Evolutionary conservation across 2,888 invertebrate genomes (phyloP), one percentile per base, ranked within the genome.

Genomic region (Leptogaster cylindrica): DNA sequence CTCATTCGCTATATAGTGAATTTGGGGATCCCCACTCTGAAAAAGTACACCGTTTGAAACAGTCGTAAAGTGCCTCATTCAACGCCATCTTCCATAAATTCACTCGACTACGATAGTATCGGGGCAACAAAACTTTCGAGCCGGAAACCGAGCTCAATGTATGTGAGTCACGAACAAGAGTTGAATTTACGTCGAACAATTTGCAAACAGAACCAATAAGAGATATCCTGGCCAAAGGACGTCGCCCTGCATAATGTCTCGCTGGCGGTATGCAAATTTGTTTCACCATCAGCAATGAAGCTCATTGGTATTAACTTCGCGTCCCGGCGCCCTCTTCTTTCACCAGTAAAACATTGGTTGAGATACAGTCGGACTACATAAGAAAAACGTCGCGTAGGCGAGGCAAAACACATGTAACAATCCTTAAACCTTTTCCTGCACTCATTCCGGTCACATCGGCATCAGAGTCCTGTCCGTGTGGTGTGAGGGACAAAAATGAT

Each of bases 121-220:
- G 44, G 44, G 44, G n/a, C n/a, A n/a, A 18, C 44, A 28, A 44
- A 61, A 44, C 20, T 61, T 61, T 61, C 48, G 48, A 64, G 48
- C n/a, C 64, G 64, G 64, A 64, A 64, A 23, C 48, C 10, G 33
- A 50, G 25, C 48, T 50, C 64, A 50, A 64, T 64, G 64, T 64
- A 64, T 64, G 48, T 33, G 50, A 64, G 64, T 64, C 64, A 64
- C 64, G 64, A 64, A 64, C 48, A 31, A 33, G 64, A 48, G 31
- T 10, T 36, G 65, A 65, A 65, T 65, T 72, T 70, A 48, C 48
- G 66, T 44, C 55, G 23, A 46, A 46, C 48, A 46, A 66, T 66
- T 66, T 66, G 48, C 66, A 66, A 66, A 66, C 55, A 66, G 44
- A 66, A 58, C 66, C 66, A 66, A 66, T 66, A 66, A 66, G 58